A percentile compares a stretch with the other conserved stretches of the same genome.
phyloP scores from a whole-genome alignment of 35 echinoderm and acorn worm genomes.

The Amphiura filiformis region DNA sequence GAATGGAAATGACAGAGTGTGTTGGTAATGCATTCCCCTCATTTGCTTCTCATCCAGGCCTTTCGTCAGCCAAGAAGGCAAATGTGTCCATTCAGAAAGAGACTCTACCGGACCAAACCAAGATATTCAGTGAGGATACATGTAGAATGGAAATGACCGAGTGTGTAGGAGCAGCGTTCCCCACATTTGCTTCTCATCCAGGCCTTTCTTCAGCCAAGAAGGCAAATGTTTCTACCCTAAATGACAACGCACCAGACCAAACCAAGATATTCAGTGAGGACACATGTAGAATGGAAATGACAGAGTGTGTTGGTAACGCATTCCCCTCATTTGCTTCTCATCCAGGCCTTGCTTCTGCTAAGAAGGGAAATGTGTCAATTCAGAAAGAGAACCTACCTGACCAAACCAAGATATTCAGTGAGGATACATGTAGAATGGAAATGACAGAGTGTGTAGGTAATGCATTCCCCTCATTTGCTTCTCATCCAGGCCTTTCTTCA shows the following conservation, averaged over 20 bases:
- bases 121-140: not conserved
- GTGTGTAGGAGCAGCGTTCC: conserved; percentile 6
- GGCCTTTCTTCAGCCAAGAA: conserved; percentile 2
- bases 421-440: conserved; percentile 27
- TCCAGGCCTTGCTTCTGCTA: too few relatives aligned
- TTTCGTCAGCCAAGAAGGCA: not conserved
- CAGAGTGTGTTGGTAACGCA: not conserved
- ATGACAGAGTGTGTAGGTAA: conserved; percentile 17
- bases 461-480: not conserved
- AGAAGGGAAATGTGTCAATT: not conserved
- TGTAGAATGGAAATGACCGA: conserved; percentile 22
- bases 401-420: conserved; percentile 24
- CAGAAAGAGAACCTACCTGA: not conserved
- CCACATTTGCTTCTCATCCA: not conserved
- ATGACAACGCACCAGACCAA: conserved; percentile 8
- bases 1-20: conserved; percentile 45
- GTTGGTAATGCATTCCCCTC: not conserved
- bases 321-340: not conserved
- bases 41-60: not conserved
- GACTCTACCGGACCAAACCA: conserved; percentile 20
- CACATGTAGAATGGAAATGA: conserved; percentile 24
- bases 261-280: not conserved
- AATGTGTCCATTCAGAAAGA: not conserved
- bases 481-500: too few relatives aligned
- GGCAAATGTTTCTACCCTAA: too few relatives aligned